phyloP scores from a whole-genome alignment of 1,140 invertebrate species.

The Drosophila lowei region DNA sequence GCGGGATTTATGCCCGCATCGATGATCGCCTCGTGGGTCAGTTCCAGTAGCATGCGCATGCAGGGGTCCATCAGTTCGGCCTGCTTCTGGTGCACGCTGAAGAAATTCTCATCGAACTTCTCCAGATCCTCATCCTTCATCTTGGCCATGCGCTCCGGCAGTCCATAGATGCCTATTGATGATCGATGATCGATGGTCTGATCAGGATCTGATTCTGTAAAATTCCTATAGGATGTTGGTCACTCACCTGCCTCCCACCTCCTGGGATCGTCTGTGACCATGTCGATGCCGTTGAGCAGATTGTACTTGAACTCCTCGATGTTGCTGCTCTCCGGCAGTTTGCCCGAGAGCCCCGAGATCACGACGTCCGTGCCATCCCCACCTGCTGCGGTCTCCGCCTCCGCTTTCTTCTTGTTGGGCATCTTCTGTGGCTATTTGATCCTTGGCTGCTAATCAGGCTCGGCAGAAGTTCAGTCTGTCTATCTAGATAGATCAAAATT shows the following conservation, averaged over 20 bases:
- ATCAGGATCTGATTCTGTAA: neutral
- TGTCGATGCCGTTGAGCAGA: constrained; percentile 92
- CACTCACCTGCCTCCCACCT: constrained; percentile 88
- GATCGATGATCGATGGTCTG: too few species aligned
- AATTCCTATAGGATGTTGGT: neutral
- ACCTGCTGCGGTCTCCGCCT: constrained; percentile 7
- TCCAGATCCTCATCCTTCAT: constrained; percentile 94
- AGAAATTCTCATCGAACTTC: constrained; percentile 95
- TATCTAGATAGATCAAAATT: too few species aligned
- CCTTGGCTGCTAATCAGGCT: constrained; percentile 9
- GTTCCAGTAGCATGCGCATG: constrained; percentile 94
- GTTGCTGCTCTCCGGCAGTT: constrained; percentile 93
- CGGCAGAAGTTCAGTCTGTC: constrained; percentile 20
- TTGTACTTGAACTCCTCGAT: constrained; percentile 95
- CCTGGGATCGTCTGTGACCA: constrained; percentile 93
- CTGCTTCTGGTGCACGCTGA: constrained; percentile 96
- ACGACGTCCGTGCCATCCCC: constrained; percentile 87
- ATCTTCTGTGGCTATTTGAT: constrained; percentile 45
- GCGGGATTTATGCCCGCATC: constrained; percentile 95
- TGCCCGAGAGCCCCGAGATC: constrained; percentile 94
- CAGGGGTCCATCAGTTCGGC: constrained; percentile 98
- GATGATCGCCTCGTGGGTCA: constrained; percentile 96
- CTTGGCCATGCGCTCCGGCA: constrained; percentile 94
- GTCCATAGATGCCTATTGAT: constrained; percentile 86
- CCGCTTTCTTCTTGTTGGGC: constrained; percentile 52